Evolutionary conservation across 1,140 invertebrate species (phyloP).

Genomic region (Diprion similis): DNA sequence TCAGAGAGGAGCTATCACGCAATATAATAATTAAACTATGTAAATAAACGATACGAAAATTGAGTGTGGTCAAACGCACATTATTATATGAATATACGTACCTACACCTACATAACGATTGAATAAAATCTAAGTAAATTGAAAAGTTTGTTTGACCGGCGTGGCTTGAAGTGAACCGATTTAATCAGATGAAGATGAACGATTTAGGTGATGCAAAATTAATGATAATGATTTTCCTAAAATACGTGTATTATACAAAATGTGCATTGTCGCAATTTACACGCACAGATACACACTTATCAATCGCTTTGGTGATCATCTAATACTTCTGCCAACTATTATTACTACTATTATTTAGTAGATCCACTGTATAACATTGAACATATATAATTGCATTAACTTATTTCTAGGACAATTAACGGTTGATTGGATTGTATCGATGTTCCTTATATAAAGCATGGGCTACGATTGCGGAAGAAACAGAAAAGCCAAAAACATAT

Average conservation of each 20-base stretch:
- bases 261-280: too few species aligned
- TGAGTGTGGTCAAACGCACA: not conserved
- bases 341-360: not conserved
- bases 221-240: too few species aligned
- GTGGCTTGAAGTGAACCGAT: not conserved
- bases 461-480: not conserved
- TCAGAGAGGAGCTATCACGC: not conserved
- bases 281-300: too few species aligned
- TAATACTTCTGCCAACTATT: not conserved
- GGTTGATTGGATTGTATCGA: not conserved
- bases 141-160: not conserved
- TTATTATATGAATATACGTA: not conserved
- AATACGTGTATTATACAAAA: too few species aligned
- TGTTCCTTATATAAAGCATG: not conserved
- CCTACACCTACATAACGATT: too few species aligned
- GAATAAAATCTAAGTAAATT: too few species aligned
- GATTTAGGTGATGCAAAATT: too few species aligned
- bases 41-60: conserved; percentile 1
- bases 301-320: not conserved
- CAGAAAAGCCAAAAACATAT: not conserved
- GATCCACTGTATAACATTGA: not conserved
- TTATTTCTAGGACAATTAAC: not conserved
- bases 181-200: not conserved
- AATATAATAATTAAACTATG: not conserved
- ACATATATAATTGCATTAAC: not conserved